Conservation (phyloP, 2,888 invertebrate genomes). For the Trichogramma evanescens region DNA sequence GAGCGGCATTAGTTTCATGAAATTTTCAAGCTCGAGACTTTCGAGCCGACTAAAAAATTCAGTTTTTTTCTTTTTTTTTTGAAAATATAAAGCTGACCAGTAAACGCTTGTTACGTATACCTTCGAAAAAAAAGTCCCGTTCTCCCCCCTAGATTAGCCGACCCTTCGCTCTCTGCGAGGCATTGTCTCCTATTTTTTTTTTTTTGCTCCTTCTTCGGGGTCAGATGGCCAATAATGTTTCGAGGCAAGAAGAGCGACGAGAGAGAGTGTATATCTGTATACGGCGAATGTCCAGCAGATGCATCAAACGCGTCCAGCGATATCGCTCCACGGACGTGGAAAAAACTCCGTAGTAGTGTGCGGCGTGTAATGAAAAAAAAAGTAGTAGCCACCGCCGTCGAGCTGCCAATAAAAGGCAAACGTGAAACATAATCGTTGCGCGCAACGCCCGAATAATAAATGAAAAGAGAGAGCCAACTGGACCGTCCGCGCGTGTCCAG, state of each 20-base stretch:
- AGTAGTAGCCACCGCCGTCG: conserved; percentile 4
- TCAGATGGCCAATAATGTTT: conserved; percentile 15
- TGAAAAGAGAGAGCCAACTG: too few relatives aligned
- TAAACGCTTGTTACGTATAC: too few relatives aligned
- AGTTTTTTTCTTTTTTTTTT: too few relatives aligned
- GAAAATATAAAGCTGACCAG: too few relatives aligned
- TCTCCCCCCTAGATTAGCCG: too few relatives aligned
- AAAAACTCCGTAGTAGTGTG: neutral
- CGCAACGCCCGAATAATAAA: conserved; percentile 23
- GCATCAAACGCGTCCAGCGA: neutral
- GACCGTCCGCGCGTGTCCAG: too few relatives aligned
- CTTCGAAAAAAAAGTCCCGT: too few relatives aligned
- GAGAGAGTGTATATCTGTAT: too few relatives aligned
- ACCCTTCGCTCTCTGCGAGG: neutral
- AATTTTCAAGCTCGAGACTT: too few relatives aligned
- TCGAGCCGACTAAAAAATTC: too few relatives aligned
- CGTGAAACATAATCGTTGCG: conserved; percentile 40
- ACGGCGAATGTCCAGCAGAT: conserved; percentile 13
- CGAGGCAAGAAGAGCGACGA: neutral
- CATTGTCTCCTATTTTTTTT: conserved; percentile 9
- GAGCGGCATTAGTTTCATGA: too few relatives aligned
- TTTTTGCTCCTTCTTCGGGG: neutral
- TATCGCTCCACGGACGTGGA: neutral
- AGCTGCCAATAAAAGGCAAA: conserved; percentile 34
- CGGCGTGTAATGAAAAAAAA: conserved; percentile 2